Conservation (phyloP, 2,113 vertebrate genomes). For the Megaceryle maxima region DNA sequence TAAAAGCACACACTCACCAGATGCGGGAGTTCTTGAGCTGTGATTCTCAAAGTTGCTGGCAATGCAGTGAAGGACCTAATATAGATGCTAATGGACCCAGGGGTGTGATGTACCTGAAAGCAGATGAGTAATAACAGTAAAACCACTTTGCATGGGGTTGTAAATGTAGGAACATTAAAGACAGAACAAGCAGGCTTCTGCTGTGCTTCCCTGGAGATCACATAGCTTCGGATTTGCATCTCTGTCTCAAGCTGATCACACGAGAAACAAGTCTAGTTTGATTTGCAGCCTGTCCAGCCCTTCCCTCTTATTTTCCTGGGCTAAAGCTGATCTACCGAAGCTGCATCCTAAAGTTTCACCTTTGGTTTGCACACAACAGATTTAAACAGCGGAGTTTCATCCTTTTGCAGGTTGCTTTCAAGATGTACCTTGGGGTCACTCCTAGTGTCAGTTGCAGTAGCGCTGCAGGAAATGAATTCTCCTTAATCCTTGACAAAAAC, state of each 20-base stretch:
- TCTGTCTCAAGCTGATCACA: background rate
- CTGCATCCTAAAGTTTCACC: background rate
- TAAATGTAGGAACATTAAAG: background rate
- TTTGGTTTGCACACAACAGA: background rate
- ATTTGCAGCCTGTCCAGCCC: background rate
- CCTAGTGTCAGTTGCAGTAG: conserved; percentile 74
- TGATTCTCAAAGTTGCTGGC: background rate
- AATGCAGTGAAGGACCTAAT: background rate
- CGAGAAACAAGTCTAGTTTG: background rate
- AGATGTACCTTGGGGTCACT: conserved; percentile 82
- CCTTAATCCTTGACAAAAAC: conserved; percentile 81
- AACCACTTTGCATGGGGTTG: background rate
- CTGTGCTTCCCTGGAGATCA: background rate
- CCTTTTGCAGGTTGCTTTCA: conserved; percentile 79
- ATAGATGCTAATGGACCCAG: background rate
- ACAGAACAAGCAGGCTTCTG: background rate
- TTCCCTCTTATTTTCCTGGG: background rate
- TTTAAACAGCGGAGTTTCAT: background rate
- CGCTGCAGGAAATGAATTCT: conserved; percentile 74
- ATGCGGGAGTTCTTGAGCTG: background rate
- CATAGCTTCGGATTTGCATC: background rate
- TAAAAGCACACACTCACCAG: background rate
- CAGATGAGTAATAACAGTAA: background rate
- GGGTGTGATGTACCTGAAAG: background rate
- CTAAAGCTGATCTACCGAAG: background rate